Evolutionary conservation across 2,888 invertebrate species (phyloP), one percentile per base, ranked within the genome.

Genomic region (Acanthoscelides obtectus): DNA sequence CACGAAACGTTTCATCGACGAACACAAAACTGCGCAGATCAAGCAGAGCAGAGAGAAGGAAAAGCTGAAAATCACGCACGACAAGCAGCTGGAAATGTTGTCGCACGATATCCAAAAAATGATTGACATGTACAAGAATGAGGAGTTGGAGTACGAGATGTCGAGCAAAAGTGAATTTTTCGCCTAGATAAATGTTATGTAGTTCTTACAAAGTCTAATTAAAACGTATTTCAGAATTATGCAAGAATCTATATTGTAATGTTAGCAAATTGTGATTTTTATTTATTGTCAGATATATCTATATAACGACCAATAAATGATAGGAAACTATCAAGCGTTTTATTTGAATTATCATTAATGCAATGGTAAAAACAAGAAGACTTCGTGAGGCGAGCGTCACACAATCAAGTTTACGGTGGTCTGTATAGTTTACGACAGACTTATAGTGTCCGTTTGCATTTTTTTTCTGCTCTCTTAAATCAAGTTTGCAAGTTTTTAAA

Each of bases 1-100:
- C 84, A 97, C 97, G 70, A 98, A 98, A 86, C 95, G 96, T 81
- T 99, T 99, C 83, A 93, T 98, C 89, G 98, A 99, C 79, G 98
- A 99, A 86, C 89, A 96, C 72, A 96, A 94, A 89, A 91, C 90
- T 75, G 93, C 93, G 70, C 92, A 93, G 72, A 94, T 96, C 83
- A 96, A 97, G 81, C 97, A 97, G 81, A 92, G 91, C 72, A 93
- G 96, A 77, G 96, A 98, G 84, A 94, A 93, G 84, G 97, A 97
- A 77, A 96, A 97, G 85, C 87, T 99, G 77, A 95, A 95, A 83
- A 92, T 94, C 71, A 92, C 93, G 66, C 99, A 99, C 83, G 94
- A 95, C 81, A 96, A 97, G 81, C 97, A 98, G 84, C 88, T 94
- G 82, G 96, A 97, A 78, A 96, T 95, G 83, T 88, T 98, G 75